A percentile compares a stretch with the other conserved stretches of the same genome.
phyloP scores from a whole-genome alignment of 2,888 invertebrate species.

The Acleris emargana region DNA sequence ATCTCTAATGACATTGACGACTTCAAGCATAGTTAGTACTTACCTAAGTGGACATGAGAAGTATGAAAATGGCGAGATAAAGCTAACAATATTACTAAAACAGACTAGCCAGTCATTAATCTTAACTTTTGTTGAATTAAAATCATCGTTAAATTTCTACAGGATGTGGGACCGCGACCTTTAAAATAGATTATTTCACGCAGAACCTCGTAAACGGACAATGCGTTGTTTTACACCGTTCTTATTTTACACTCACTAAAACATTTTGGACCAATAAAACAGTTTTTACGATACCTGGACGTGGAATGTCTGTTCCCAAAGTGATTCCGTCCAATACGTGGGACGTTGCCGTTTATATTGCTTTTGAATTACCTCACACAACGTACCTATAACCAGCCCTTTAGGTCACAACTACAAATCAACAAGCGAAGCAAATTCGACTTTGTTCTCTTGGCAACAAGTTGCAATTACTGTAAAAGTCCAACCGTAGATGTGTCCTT shows the following conservation, averaged over 20 bases:
- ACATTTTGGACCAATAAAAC: slow-evolving; percentile 76
- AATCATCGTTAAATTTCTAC: slow-evolving; percentile 8
- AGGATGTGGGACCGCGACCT: slow-evolving; percentile 42
- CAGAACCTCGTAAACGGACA: slow-evolving; percentile 49
- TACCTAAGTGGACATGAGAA: no score
- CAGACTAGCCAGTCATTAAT: neutral
- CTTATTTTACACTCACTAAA: slow-evolving; percentile 78
- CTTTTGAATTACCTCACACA: slow-evolving; percentile 42
- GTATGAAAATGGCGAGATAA: no score
- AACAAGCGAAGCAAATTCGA: no score
- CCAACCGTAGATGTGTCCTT: no score
- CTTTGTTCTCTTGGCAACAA: no score
- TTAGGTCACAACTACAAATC: no score
- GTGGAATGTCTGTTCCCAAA: slow-evolving; percentile 61
- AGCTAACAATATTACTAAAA: neutral
- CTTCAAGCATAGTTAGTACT: no score
- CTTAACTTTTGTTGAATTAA: slow-evolving; percentile 6
- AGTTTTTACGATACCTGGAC: slow-evolving; percentile 73
- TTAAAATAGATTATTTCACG: slow-evolving; percentile 55
- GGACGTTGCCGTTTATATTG: slow-evolving; percentile 45
- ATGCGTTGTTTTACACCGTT: slow-evolving; percentile 74
- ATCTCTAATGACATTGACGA: no score
- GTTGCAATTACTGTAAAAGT: no score
- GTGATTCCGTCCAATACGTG: slow-evolving; percentile 61
- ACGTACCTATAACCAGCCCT: slow-evolving; percentile 14